Conservation (phyloP, 1,140 invertebrate genomes). For the Rhynchophorus ferrugineus region DNA sequence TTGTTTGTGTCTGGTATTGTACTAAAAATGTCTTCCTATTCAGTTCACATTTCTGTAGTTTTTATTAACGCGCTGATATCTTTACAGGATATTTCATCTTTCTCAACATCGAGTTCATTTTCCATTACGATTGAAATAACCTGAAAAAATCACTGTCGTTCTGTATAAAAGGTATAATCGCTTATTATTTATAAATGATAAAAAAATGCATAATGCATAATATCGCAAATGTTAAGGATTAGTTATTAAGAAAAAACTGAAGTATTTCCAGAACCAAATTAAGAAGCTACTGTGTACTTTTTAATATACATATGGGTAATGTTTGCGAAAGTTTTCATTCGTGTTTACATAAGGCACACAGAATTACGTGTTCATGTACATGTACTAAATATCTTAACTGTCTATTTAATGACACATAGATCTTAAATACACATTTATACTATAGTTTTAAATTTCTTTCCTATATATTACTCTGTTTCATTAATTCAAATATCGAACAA, state of each 20-base stretch:
- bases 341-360: too few species aligned
- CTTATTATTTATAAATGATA: not conserved
- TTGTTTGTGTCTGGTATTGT: constrained; percentile 4
- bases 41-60: constrained; percentile 22
- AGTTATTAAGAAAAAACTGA: not conserved
- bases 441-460: too few species aligned
- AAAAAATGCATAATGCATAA: not conserved
- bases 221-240: not conserved
- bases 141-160: too few species aligned
- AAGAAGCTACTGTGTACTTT: not conserved
- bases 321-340: too few species aligned
- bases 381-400: too few species aligned
- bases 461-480: too few species aligned
- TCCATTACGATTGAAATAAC: not conserved
- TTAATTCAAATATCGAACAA: too few species aligned
- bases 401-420: too few species aligned
- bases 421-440: too few species aligned
- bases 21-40: not conserved
- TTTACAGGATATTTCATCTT: not conserved
- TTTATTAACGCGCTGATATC: not conserved
- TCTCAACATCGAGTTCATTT: too few species aligned
- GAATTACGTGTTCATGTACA: too few species aligned
- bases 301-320: not conserved
- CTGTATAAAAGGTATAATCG: too few species aligned
- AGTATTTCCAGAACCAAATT: not conserved